Percentiles rank a stretch among this genome's conserved stretches.
Evolutionary conservation across 1,140 invertebrate genomes (phyloP).

Genomic region (Apolygus lucorum): DNA sequence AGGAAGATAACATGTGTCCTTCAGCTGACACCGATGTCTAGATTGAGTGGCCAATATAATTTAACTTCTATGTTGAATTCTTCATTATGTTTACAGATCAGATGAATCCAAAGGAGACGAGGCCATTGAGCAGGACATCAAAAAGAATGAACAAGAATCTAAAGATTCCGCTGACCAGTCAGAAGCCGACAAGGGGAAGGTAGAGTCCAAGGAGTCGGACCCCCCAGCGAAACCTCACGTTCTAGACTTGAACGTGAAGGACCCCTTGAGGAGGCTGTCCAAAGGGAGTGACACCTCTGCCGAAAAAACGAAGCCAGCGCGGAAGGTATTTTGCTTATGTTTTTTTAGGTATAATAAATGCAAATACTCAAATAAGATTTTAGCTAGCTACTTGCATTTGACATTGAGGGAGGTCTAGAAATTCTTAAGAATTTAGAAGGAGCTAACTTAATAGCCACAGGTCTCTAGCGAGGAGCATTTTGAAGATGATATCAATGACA

Average conservation of each 20-base stretch:
- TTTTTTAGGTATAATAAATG: too few relatives aligned
- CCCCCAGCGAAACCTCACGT: not conserved
- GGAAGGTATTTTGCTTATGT: too few relatives aligned
- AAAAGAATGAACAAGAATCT: not conserved
- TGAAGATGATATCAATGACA: too few relatives aligned
- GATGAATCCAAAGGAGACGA: constrained; percentile 21
- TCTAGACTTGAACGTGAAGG: not conserved
- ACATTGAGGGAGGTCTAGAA: too few relatives aligned
- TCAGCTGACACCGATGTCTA: too few relatives aligned
- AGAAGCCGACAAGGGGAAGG: not conserved
- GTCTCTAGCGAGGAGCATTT: too few relatives aligned
- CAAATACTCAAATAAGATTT: too few relatives aligned
- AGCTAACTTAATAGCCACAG: too few relatives aligned
- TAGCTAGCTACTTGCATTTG: too few relatives aligned
- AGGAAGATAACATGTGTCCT: too few relatives aligned
- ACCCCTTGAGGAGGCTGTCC: not conserved
- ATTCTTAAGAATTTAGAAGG: too few relatives aligned
- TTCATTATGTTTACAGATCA: constrained; percentile 2
- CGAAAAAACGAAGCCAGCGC: not conserved
- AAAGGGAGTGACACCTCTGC: not conserved
- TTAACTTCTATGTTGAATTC: not conserved
- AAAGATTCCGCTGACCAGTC: not conserved
- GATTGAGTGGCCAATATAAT: not conserved
- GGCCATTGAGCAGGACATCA: constrained; percentile 1
- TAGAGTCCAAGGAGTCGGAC: not conserved